Evolutionary conservation across 2,888 invertebrate genomes (phyloP), one percentile per base, ranked within the genome.

Genomic region (Drosophila flavopinicola): DNA sequence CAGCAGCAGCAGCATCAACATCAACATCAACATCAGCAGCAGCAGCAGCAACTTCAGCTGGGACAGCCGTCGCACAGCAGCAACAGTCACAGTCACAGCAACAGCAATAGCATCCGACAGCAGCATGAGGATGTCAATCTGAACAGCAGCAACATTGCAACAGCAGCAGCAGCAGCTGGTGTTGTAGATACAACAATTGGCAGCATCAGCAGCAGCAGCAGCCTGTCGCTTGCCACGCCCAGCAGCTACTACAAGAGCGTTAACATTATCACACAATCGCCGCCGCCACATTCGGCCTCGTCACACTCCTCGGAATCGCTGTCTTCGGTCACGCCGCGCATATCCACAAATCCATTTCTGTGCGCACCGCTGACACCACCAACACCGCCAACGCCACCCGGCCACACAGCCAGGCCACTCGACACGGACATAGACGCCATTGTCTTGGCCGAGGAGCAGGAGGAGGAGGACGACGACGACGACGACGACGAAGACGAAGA

Each of bases 291-390:
- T 11, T 89, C 90, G 33, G 85, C 86, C 7, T 91, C 91, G 1
- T 91, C 91, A 32, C 84, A 90, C 58, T 91, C 91, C 41, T 91
- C 91, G 15, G 91, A 91, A 77, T 91, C 91, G 44, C 69, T 90
- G 70, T 90, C 91, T 66, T 90, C 91, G 58, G 90, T 90, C 15
- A 90, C 90, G 57, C 90, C 91, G 15, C 86, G 91, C 65, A 91
- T 91, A 49, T 91, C 91, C 6, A 91, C 91, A 38, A 91, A 91
- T 82, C 91, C 91, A 2, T 91, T 91, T 58, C 80, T 91, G 38
- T 90, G 87, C 65, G 69, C 82, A 4, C 85, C 88, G 9, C 59
- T 82, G 17, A 82, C 78, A 5, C 79, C 71, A 23, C 72, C 78
- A 23, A 74, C 66, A 25, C 75, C 76, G n/a, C 71, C 71, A 25